Evolutionary conservation across 1,140 invertebrate genomes (phyloP), one percentile per base, ranked within the genome.

Genomic region (Pachyrhynchus sulphureomaculatus): DNA sequence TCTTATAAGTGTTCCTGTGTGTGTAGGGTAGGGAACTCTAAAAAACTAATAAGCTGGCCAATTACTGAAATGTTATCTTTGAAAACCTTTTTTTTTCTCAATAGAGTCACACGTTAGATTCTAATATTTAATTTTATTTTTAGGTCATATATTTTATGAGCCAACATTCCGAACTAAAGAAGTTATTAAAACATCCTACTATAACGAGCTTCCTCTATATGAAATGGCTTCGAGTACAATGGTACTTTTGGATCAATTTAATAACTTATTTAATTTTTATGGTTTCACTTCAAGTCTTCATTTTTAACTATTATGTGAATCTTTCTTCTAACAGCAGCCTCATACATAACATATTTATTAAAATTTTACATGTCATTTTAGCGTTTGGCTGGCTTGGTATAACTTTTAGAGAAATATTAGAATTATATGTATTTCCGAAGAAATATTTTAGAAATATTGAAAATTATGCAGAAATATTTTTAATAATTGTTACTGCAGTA

Each of bases 181-280:
- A 84, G 55, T 74, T 92, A 12, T 73, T 92, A 2, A 88, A 85
- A 66, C 91, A 92, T 77, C 90, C 91, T 1, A 75, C 92, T 0
- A 83, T 92, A 8, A 85, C 88, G 0, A 91, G 88, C 61, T 91
- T 92, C 66, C 71, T 93, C 0, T 86, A 88, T 69, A 77, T 92
- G 12, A 93, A 93, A 75, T 93, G 90, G 89, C 82, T 87, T 68
- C 80, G 84, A 55, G 86, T 92, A 56, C 83, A 86, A 23, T 80
- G 83, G n/a, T 78, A 89, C 8, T 88, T 90, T 67, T 86, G 84
- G 48, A 75, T 82, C 1, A 91, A 92, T 73, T 83, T 91, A 20
- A 68, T 82, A 1, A 83, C 91, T 62, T 92, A 91, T 72, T 72
- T 86, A 0, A 61, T 86, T 0, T 88, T 91, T 69, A 88, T 86